These are phyloP conservation scores for Iguana delicatissima DNA, from an alignment of 2,797 vertebrate genomes.

Conservation along the genomic window DNA sequence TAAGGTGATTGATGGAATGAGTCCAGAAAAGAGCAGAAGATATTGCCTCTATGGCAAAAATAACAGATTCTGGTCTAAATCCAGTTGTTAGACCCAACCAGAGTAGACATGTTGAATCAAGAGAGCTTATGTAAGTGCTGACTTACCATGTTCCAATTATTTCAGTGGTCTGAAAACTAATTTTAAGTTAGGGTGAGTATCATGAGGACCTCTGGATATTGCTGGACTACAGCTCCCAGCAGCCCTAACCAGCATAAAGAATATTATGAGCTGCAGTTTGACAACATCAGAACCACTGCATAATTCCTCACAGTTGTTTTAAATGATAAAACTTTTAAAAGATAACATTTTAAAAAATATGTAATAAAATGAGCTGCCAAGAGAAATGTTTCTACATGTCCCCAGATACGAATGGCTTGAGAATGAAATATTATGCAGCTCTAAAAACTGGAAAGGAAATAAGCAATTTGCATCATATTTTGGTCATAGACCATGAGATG, in stretches of 20 bases:
- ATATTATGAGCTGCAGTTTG: too few species aligned
- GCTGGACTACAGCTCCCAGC: too few species aligned
- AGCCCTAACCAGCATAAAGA: too few species aligned
- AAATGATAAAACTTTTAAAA: background rate
- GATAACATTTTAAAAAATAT: background rate
- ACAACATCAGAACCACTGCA: too few species aligned
- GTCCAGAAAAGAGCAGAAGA: background rate
- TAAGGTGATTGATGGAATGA: background rate
- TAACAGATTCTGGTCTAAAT: background rate
- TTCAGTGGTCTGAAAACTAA: too few species aligned
- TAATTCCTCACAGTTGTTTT: background rate
- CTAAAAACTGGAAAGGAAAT: conserved; percentile 7
- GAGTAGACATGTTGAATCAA: too few species aligned
- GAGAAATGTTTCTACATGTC: background rate
- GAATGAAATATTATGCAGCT: background rate
- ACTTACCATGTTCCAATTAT: too few species aligned
- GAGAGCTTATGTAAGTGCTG: too few species aligned
- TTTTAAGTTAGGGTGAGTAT: too few species aligned
- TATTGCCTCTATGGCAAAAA: background rate
- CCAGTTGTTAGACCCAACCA: too few species aligned
- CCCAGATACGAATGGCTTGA: background rate
- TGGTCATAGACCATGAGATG: conserved; percentile 7
- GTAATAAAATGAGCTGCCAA: background rate
- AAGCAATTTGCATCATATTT: conserved; percentile 42
- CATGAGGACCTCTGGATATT: too few species aligned